Evolutionary conservation across 2,797 vertebrate species (phyloP), one percentile per base, ranked within the genome.

Genomic region (Sitta carolinensis): DNA sequence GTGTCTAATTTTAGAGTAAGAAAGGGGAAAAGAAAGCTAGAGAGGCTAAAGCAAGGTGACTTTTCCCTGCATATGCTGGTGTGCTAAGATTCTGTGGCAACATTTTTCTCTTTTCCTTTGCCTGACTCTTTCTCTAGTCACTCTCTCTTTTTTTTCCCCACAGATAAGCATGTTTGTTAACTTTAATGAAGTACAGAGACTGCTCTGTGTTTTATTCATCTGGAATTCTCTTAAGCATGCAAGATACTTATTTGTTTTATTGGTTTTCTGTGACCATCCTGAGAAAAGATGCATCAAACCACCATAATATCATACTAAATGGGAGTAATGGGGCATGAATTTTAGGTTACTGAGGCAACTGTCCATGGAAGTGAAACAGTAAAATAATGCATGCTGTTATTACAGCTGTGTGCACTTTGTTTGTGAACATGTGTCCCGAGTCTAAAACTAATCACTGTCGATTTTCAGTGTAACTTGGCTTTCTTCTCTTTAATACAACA

Each of bases 1-100:
- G 25, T 74, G 12, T 70, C 72, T 94, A 94, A 97, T 96, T 96
- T 96, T 92, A 96, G 62, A 95, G 30, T 57, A 86, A 91, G 72
- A 69, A 85, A 83, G 10, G 29, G 29, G 23, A 45, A 62, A 94
- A 63, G 52, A 63, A 52, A 84, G 18, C 42, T 40, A 42, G 12
- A 62, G 9, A 51, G 29, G 94, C 52, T 84, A 70, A 92, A 74
- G 64, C 84, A 97, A 95, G 79, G 84, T 95, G 74, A 92, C 81
- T 88, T 94, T 88, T 87, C 78, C 72, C 42, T 69, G 48, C 11
- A 68, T 36, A 34, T 38, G 51, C 89, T 92, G 68, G 82, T 87
- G 29, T 42, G 20, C 59, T 92, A 68, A 64, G 27, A 87, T 89
- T 88, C 68, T 68, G 36, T 43, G 13, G n/a, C 23, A 95, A 81